Percentiles rank a stretch among this genome's conserved stretches.
Conservation (phyloP, 1,140 invertebrate species). For the Lepidurus apus region DNA sequence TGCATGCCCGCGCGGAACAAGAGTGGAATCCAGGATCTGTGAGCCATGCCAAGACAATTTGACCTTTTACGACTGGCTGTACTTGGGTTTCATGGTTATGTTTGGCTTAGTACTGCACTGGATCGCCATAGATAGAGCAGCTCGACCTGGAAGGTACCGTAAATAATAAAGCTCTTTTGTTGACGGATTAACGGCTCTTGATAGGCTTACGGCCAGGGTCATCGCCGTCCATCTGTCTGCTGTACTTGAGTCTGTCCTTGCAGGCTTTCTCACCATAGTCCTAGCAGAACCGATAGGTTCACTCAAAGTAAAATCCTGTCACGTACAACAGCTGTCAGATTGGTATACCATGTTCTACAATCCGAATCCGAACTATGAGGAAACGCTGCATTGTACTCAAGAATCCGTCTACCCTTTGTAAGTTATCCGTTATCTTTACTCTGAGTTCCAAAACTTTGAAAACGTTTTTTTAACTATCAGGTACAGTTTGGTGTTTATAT, state of each 20-base stretch:
- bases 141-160: neutral
- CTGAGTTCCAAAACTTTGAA: slow-evolving; percentile 32
- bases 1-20: slow-evolving; percentile 75
- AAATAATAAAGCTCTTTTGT: slow-evolving; percentile 23
- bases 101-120: slow-evolving; percentile 79
- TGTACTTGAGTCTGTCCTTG: slow-evolving; percentile 66
- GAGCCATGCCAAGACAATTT: slow-evolving; percentile 67
- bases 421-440: slow-evolving; percentile 46
- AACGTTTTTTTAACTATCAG: slow-evolving; percentile 53
- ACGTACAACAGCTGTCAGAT: slow-evolving; percentile 70
- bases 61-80: slow-evolving; percentile 87
- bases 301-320: slow-evolving; percentile 69
- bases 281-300: slow-evolving; percentile 69
- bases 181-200: slow-evolving; percentile 39
- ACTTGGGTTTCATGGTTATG: slow-evolving; percentile 86
- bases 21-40: slow-evolving; percentile 63
- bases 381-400: slow-evolving; percentile 85
- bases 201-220: slow-evolving; percentile 63
- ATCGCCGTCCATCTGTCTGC: slow-evolving; percentile 68
- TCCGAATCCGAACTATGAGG: slow-evolving; percentile 84
- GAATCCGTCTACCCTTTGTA: slow-evolving; percentile 95
- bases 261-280: slow-evolving; percentile 67
- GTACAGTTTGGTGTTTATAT: slow-evolving; percentile 90
- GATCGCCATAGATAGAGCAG: slow-evolving; percentile 47
- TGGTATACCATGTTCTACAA: slow-evolving; percentile 96